Percentiles rank a stretch among this genome's conserved stretches.
phyloP scores from a whole-genome alignment of 2,113 vertebrate species.

The Bubo scandiacus region DNA sequence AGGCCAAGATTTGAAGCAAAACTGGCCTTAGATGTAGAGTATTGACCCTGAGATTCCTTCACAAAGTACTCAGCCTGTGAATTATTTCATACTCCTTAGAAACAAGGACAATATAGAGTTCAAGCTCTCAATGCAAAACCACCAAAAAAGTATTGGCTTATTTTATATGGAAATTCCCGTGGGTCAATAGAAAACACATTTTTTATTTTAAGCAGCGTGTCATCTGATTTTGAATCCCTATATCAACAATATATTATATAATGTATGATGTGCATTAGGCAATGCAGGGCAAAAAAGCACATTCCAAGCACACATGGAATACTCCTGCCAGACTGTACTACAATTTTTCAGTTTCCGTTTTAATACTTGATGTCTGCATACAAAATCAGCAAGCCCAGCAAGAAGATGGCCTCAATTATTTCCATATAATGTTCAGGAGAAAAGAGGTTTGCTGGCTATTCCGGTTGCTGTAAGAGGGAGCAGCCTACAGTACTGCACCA shows the following conservation, averaged over 20 bases:
- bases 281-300: not conserved
- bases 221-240: not conserved
- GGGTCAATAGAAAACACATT: not conserved
- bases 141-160: not conserved
- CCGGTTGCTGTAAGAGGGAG: not conserved
- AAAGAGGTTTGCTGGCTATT: not conserved
- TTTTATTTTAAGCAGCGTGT: not conserved
- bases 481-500: not conserved
- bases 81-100: not conserved
- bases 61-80: not conserved
- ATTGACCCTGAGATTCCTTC: not conserved
- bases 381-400: not conserved
- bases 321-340: not conserved
- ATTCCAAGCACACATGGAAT: not conserved
- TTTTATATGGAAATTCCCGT: not conserved
- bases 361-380: not conserved
- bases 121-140: not conserved
- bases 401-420: slow-evolving; percentile 4
- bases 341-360: not conserved
- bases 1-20: not conserved
- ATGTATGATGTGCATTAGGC: not conserved
- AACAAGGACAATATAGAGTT: fast-evolving
- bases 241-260: not conserved
- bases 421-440: not conserved
- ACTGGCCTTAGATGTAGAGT: not conserved